These are phyloP conservation scores for Vanessa atalanta DNA, from an alignment of 1,140 invertebrate genomes.

Conservation along the genomic window DNA sequence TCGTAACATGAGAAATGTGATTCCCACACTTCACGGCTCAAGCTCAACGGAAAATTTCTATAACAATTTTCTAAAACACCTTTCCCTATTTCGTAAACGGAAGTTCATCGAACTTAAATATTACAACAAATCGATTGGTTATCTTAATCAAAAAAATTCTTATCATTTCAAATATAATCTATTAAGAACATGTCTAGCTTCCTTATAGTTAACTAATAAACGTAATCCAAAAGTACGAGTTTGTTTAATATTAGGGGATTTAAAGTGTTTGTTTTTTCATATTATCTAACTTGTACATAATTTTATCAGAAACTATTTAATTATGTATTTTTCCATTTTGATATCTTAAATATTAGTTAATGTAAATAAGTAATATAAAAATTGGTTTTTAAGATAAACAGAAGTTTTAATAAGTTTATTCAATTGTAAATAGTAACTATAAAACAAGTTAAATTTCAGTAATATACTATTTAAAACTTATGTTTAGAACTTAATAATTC, in stretches of 20 bases:
- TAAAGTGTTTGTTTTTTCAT: neutral
- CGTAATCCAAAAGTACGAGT: neutral
- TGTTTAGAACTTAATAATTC: no score
- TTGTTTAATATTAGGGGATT: neutral
- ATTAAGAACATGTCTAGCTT: conserved; percentile 38
- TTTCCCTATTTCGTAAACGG: conserved; percentile 68
- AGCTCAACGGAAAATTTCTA: conserved; percentile 49
- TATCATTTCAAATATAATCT: conserved; percentile 62
- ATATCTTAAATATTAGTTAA: no score
- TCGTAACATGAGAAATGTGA: conserved; percentile 36
- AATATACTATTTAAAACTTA: no score
- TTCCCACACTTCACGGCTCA: conserved; percentile 39
- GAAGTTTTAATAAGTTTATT: no score
- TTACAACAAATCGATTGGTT: conserved; percentile 52
- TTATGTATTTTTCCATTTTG: no score
- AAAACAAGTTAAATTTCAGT: no score
- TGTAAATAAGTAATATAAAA: no score
- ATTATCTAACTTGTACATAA: neutral
- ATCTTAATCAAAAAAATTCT: conserved; percentile 57
- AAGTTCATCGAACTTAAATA: conserved; percentile 72
- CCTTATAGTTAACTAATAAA: conserved; percentile 31
- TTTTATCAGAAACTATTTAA: neutral
- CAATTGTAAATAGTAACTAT: no score
- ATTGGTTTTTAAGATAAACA: no score
- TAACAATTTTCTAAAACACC: conserved; percentile 55